Conservation (phyloP, 1,140 invertebrate species). For the Drosophila triauraria region DNA sequence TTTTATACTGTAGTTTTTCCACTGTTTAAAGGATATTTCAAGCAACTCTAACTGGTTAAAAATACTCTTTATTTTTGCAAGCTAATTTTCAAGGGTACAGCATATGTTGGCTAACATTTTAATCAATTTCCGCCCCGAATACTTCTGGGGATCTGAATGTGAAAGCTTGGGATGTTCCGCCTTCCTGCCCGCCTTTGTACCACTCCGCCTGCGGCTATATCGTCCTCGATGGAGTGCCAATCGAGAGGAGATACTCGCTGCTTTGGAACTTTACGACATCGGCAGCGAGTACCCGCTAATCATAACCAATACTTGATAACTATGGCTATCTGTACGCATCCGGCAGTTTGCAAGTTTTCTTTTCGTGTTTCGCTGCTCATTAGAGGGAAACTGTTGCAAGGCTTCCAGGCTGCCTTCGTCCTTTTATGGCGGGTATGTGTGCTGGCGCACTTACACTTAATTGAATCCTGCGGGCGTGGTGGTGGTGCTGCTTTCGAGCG, state of each 20-base stretch:
- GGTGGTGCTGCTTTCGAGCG: slow-evolving; percentile 23
- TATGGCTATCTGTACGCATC: slow-evolving; percentile 34
- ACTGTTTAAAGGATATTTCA: no score
- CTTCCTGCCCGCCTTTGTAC: background rate
- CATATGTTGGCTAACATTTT: background rate
- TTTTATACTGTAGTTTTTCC: background rate
- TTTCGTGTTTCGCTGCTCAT: slow-evolving; percentile 44
- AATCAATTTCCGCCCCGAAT: background rate
- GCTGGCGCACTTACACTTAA: slow-evolving; percentile 77
- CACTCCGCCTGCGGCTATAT: slow-evolving; percentile 24
- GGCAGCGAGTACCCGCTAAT: slow-evolving; percentile 35
- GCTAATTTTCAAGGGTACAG: no score
- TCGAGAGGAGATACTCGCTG: slow-evolving; percentile 35
- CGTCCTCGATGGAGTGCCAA: slow-evolving; percentile 33
- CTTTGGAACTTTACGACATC: slow-evolving; percentile 41
- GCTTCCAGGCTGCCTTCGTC: slow-evolving; percentile 2
- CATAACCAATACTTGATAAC: slow-evolving; percentile 48
- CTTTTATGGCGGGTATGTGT: slow-evolving; percentile 24
- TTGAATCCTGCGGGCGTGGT: slow-evolving; percentile 78
- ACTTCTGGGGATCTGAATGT: background rate
- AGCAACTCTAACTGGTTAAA: no score
- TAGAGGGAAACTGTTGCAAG: slow-evolving; percentile 47
- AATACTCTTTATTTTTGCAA: no score
- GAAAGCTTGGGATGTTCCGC: background rate
- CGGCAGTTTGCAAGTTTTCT: slow-evolving; percentile 43